Conservation (phyloP, 2,888 invertebrate genomes). For the Ormyrus pomaceus region DNA sequence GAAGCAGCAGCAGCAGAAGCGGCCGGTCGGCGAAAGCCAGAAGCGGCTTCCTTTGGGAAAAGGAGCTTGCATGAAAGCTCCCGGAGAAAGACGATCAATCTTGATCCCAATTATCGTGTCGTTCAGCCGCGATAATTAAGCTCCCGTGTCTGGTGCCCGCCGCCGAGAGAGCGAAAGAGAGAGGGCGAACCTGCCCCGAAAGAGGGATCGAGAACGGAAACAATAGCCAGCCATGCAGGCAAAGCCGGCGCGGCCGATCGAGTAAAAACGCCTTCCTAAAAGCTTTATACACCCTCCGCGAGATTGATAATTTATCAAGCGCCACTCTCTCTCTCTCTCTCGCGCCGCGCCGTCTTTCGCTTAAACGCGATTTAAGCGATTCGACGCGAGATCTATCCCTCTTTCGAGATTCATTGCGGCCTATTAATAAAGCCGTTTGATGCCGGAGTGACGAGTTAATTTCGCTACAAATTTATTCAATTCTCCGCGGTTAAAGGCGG, state of each 20-base stretch:
- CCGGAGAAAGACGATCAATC: conserved; percentile 67
- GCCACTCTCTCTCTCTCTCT: not conserved
- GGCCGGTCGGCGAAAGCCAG: conserved; percentile 40
- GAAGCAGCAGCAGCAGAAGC: conserved; percentile 15
- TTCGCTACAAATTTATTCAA: no score
- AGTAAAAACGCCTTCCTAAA: conserved; percentile 29
- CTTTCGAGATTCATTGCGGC: conserved; percentile 27
- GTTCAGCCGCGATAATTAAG: conserved; percentile 71
- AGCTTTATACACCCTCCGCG: not conserved
- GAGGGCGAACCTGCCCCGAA: not conserved
- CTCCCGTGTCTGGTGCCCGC: conserved; percentile 15
- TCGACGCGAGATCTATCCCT: conserved; percentile 21
- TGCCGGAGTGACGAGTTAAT: no score
- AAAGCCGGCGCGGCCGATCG: not conserved
- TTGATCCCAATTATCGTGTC: conserved; percentile 72
- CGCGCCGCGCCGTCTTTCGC: not conserved
- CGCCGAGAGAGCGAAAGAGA: not conserved
- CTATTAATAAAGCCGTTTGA: not conserved
- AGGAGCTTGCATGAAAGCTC: conserved; percentile 51
- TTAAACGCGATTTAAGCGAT: conserved; percentile 31
- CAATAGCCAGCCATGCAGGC: conserved; percentile 19
- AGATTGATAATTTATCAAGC: conserved; percentile 54
- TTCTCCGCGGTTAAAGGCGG: no score
- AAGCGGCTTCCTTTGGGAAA: conserved; percentile 3
- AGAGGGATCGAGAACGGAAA: conserved; percentile 13